Evolutionary conservation across 1,140 invertebrate genomes (phyloP), one percentile per base, ranked within the genome.

Genomic region (Pinna nobilis): DNA sequence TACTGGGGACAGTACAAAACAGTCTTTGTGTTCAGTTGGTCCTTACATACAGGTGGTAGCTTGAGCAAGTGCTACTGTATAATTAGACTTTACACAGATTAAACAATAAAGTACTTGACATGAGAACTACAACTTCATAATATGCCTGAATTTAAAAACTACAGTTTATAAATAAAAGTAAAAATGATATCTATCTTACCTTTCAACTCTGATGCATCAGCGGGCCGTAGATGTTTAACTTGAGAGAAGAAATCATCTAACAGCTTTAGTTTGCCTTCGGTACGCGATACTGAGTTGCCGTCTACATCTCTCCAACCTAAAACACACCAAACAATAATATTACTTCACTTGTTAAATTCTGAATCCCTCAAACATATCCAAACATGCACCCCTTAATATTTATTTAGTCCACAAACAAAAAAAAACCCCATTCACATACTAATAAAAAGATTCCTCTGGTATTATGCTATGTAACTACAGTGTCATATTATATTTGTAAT

Each of bases 161-260:
- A 32, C 7, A 53, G 7, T 18, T 11, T 23, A 18, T 13, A 30
- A 0, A 71, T 64, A 49, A 11, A 3, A 25, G 18, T 41, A 64
- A 25, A 66, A 47, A 20, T 15, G n/a, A 6, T 37, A 15, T 3
- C 20, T n/a, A 47, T n/a, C 30, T 53, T 39, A 88, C 86, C 84
- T 88, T 88, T 90, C 32, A 90, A 80, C 74, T 88, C 87, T 32
- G 83, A 81, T 32, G 86, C 83, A 77, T 89, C 84, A 30, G 83
- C 81, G 47, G 88, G 86, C 53, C 89, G 47, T 25, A 86, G 83
- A 37, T 84, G 81, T 68, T 86, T 86, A 6, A 90, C 87, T 71
- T 89, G 82, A 37, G 81, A 91, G 82, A 95, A 95, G 32, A 97
- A 89, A 74, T 93, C 92, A 78, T 96, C 94, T 74, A 97, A 86